Percentiles rank a stretch among this genome's conserved stretches.
These are phyloP conservation scores for Sinopyrophorus schimmeli DNA, from an alignment of 2,888 invertebrate genomes.

Conservation along the genomic window DNA sequence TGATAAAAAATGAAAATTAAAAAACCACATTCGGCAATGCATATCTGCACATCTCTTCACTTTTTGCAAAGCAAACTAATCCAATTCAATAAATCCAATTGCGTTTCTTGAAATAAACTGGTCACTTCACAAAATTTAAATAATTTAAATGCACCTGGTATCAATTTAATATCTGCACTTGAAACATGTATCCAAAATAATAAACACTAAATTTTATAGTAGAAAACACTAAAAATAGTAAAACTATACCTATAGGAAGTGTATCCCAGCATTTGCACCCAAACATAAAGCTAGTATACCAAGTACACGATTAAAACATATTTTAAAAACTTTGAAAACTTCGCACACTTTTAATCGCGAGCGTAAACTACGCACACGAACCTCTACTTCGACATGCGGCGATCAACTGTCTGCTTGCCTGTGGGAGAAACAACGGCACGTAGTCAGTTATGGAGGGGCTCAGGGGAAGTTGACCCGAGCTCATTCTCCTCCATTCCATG, in stretches of 20 bases:
- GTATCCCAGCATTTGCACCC: slow-evolving; percentile 70
- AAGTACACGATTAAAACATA: slow-evolving; percentile 41
- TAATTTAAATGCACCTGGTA: no score
- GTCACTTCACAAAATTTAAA: no score
- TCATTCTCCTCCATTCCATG: slow-evolving; percentile 55
- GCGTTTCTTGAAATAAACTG: no score
- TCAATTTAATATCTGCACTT: no score
- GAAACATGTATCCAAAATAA: no score
- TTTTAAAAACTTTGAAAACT: slow-evolving; percentile 25
- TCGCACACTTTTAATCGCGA: slow-evolving; percentile 32
- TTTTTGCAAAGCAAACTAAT: no score
- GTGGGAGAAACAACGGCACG: slow-evolving; percentile 66
- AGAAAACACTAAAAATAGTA: slow-evolving; percentile 24
- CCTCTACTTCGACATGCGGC: slow-evolving; percentile 42
- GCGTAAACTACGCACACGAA: slow-evolving; percentile 34
- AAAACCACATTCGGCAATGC: no score
- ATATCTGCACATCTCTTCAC: no score
- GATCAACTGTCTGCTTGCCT: slow-evolving; percentile 54
- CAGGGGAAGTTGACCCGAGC: slow-evolving; percentile 63
- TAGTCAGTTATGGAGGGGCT: slow-evolving; percentile 55
- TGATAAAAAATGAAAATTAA: no score
- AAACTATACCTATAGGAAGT: slow-evolving; percentile 64
- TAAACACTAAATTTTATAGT: no score
- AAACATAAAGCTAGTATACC: slow-evolving; percentile 56
- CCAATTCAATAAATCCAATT: no score